Base-by-base conservation (phyloP, 2,113 vertebrate genomes). In the Atherinomorus stipes region DNA sequence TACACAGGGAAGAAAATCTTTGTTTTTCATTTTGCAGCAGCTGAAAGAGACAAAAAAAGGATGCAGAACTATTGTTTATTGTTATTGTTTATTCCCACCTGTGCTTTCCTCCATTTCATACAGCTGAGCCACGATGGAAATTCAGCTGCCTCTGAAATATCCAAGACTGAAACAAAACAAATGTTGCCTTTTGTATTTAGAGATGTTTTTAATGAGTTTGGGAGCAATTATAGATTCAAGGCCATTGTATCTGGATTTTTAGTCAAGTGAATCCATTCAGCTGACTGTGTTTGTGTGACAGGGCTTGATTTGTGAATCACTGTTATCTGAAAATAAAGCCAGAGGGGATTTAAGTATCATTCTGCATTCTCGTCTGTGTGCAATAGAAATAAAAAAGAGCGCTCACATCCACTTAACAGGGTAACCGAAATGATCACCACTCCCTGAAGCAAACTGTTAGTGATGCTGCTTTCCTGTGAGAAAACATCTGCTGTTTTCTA, bases 301-400 rank as follows among this genome's bases (percentile, higher is more conserved):
- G 16, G 13, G 21, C 58, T 49, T 64, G n/a, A 25, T 31, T 11
- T 23, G 40, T 34, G 64, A 64, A 52, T 31, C 16, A 12, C 4
- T 22, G 8, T 45, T 10, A 52, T 59, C 19, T 18, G n/a, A 65
- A 40, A 78, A 64, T 50, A 50, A 54, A n/a, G 44, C 64, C 65
- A 42, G 10, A 12, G 34, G 42, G 10, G 31, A 50, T 23, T 11
- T 49, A 22, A 63, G 50, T 57, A 52, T 77, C 50, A 7, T 56
- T 58, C 21, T 28, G 2, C 18, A 21, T 26, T 71, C 22, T 64
- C 38, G 45, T 71, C 21, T 52, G 16, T 31, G 22, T n/a, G 7
- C 44, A 50, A 5, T 1, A 16, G 40, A 3, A 15, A 15, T 42
- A 42, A 42, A 42, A 42, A 15, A 16, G 12, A 15, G 40, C 40